Conservation (phyloP, 30 jellyfish, hydroid and myxozoan species). For the Cassiopea andromeda region DNA sequence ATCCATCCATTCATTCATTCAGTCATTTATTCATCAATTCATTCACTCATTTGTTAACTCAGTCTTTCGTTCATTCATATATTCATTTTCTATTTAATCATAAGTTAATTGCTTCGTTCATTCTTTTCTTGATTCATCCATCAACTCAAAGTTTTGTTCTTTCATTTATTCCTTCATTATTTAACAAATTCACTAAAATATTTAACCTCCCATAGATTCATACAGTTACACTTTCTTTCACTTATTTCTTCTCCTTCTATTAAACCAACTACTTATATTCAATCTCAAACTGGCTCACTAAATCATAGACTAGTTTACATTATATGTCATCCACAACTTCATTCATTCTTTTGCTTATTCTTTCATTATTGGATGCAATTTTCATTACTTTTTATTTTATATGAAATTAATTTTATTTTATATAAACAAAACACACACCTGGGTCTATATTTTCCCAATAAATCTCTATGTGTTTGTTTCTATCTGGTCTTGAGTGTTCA, state of each 20-base stretch:
- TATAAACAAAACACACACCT: conserved; percentile 44
- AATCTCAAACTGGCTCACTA: not conserved
- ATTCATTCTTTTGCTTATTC: not conserved
- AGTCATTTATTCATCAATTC: not conserved
- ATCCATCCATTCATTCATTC: not conserved
- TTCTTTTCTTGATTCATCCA: not conserved
- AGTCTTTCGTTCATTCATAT: not conserved
- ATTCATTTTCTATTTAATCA: not conserved
- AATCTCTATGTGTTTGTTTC: conserved; percentile 67
- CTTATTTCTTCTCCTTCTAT: too few relatives aligned
- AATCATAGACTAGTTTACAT: not conserved
- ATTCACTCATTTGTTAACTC: not conserved
- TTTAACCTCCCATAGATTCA: too few relatives aligned
- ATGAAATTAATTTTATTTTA: too few relatives aligned
- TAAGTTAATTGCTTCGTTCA: not conserved
- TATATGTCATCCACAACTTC: not conserved
- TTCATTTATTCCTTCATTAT: not conserved
- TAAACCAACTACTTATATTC: too few relatives aligned
- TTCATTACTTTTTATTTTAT: too few relatives aligned
- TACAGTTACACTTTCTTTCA: too few relatives aligned
- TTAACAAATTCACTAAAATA: not conserved
- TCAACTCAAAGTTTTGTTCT: too few relatives aligned
- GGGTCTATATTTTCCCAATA: conserved; percentile 78
- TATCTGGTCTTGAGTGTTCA: conserved; percentile 78
- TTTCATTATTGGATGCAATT: too few relatives aligned